phyloP scores from a whole-genome alignment of 2,888 invertebrate genomes.

The Boloria euphrosyne region DNA sequence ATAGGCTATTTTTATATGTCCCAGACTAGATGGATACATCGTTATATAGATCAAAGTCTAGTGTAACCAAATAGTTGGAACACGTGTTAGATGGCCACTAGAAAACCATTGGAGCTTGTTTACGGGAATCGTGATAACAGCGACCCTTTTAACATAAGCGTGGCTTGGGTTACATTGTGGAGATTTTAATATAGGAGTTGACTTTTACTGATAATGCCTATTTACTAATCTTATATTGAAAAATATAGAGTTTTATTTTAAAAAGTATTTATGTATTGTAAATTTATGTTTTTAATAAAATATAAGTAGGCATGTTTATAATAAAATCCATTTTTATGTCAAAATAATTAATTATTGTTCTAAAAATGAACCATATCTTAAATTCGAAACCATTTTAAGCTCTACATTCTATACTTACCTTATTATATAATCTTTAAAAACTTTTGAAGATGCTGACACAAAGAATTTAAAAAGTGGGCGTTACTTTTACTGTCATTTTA shows the following conservation, averaged over 20 bases:
- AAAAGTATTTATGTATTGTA: no score
- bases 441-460: slow-evolving; percentile 68
- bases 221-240: not conserved
- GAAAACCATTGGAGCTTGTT: slow-evolving; percentile 62
- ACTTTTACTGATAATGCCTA: slow-evolving; percentile 16
- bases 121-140: slow-evolving; percentile 52
- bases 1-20: slow-evolving; percentile 14
- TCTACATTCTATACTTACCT: slow-evolving; percentile 46
- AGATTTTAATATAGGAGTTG: slow-evolving; percentile 24
- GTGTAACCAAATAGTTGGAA: slow-evolving; percentile 54
- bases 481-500: slow-evolving; percentile 75
- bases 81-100: slow-evolving; percentile 79
- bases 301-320: no score
- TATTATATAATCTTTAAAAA: slow-evolving; percentile 79
- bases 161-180: slow-evolving; percentile 23
- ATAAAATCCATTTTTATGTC: no score
- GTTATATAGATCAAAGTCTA: slow-evolving; percentile 23
- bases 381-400: slow-evolving; percentile 23
- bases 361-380: not conserved
- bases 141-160: slow-evolving; percentile 30
- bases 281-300: no score
- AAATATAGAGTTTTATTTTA: not conserved
- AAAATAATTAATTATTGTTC: no score
- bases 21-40: slow-evolving; percentile 5
- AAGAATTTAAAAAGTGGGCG: slow-evolving; percentile 79